Conservation (phyloP, 2,113 vertebrate genomes). For the Lathamus discolor region DNA sequence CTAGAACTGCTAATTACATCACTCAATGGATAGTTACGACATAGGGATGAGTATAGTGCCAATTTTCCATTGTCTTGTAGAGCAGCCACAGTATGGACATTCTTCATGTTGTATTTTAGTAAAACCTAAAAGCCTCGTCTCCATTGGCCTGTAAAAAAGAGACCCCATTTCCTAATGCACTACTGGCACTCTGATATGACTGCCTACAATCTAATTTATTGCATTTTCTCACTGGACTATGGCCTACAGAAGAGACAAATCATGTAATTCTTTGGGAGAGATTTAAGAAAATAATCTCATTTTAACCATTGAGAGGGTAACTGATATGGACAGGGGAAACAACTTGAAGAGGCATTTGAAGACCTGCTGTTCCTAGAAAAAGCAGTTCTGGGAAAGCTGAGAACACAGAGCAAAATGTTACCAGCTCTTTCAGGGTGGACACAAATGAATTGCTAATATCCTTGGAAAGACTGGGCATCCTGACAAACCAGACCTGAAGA, state of each 20-base stretch:
- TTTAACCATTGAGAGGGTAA: not conserved
- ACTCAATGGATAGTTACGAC: not conserved
- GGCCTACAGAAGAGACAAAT: not conserved
- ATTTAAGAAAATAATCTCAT: not conserved
- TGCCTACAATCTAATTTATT: not conserved
- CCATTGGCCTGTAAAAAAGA: not conserved
- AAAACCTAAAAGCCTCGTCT: not conserved
- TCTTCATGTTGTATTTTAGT: not conserved
- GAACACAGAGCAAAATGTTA: not conserved
- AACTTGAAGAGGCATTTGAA: not conserved
- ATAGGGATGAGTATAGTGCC: not conserved
- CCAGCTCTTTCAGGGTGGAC: not conserved
- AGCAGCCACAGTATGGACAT: not conserved
- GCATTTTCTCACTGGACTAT: not conserved
- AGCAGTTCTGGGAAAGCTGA: not conserved
- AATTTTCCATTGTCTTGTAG: not conserved
- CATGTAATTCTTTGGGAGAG: not conserved
- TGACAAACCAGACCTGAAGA: not conserved
- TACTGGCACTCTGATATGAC: not conserved
- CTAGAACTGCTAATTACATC: not conserved
- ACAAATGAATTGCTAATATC: not conserved
- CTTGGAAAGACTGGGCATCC: not conserved
- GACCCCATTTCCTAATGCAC: not conserved
- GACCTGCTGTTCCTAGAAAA: not conserved
- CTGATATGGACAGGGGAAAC: not conserved